Evolutionary conservation across 2,888 invertebrate species (phyloP).

Genomic region (Cosmopolites sordidus): DNA sequence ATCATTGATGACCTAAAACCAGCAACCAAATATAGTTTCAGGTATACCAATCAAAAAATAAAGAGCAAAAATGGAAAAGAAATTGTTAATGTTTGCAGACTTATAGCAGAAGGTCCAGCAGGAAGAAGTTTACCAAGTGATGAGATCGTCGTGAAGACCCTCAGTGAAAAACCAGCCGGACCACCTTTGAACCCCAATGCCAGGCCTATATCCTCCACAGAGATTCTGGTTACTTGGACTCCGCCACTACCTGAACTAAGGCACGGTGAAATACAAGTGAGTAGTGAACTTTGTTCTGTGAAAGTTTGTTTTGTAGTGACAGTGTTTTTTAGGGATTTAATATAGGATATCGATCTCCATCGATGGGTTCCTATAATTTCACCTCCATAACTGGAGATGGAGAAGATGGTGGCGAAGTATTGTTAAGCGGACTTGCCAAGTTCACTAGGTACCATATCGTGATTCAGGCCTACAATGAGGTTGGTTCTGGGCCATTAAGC

Average conservation of each 20-base stretch:
- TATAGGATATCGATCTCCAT: conserved; percentile 60
- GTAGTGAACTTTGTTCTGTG: not conserved
- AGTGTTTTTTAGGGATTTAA: conserved; percentile 60
- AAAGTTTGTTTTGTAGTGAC: not conserved
- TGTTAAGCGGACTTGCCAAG: conserved; percentile 60
- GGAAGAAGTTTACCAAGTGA: conserved; percentile 65
- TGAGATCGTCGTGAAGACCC: conserved; percentile 61
- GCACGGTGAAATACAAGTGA: conserved; percentile 63
- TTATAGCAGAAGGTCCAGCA: conserved; percentile 70
- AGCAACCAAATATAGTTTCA: conserved; percentile 65
- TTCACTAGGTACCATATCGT: conserved; percentile 66
- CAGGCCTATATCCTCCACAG: conserved; percentile 67
- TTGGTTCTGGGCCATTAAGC: conserved; percentile 67
- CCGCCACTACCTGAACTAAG: conserved; percentile 65
- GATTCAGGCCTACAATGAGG: conserved; percentile 70
- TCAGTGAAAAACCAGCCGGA: conserved; percentile 68
- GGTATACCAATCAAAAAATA: conserved; percentile 39
- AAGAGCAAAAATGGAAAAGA: not conserved
- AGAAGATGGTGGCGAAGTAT: conserved; percentile 63
- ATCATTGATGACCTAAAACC: conserved; percentile 66
- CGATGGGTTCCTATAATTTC: conserved; percentile 60
- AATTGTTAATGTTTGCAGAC: conserved; percentile 34
- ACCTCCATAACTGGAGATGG: conserved; percentile 66
- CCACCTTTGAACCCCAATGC: conserved; percentile 64
- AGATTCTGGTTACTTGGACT: conserved; percentile 69